These are phyloP conservation scores for Mallotus villosus DNA, from an alignment of 2,797 vertebrate species.

Conservation along the genomic window DNA sequence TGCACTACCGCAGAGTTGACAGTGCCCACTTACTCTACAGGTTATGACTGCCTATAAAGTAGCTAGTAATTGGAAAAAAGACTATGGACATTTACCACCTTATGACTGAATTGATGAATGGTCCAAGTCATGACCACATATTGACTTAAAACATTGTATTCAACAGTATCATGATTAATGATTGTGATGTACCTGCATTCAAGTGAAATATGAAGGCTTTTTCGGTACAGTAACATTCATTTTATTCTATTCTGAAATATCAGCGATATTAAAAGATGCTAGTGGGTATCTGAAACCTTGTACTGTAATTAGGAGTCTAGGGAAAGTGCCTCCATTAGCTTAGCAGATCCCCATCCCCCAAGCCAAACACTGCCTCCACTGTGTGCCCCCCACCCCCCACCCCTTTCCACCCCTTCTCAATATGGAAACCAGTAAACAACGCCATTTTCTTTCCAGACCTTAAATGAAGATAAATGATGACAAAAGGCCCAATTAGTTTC, in stretches of 20 bases:
- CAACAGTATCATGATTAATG: conserved; percentile 49
- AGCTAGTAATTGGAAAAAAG: conserved; percentile 57
- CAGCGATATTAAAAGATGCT: conserved; percentile 26
- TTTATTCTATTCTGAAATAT: conserved; percentile 29
- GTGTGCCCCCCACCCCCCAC: conserved; percentile 36
- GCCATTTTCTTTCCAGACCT: conserved; percentile 52
- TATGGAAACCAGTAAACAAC: conserved; percentile 64
- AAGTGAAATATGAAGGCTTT: conserved; percentile 13
- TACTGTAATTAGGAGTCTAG: conserved; percentile 55
- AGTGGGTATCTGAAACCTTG: conserved; percentile 48
- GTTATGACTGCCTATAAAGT: conserved; percentile 23
- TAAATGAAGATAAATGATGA: conserved; percentile 70
- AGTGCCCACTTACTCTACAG: conserved; percentile 25
- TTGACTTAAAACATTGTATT: conserved; percentile 63
- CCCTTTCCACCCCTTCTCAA: conserved; percentile 38
- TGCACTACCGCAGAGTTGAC: conserved; percentile 40
- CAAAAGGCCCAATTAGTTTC: conserved; percentile 57
- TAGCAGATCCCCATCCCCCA: conserved; percentile 47
- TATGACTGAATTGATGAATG: conserved; percentile 70
- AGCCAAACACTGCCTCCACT: conserved; percentile 51
- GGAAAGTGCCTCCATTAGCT: conserved; percentile 44
- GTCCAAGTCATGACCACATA: conserved; percentile 51
- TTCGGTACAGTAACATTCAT: not conserved
- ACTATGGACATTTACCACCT: conserved; percentile 44
- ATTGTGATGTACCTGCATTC: conserved; percentile 53